Base-by-base conservation (phyloP, 2,888 invertebrate genomes). In the Antitype chi region DNA sequence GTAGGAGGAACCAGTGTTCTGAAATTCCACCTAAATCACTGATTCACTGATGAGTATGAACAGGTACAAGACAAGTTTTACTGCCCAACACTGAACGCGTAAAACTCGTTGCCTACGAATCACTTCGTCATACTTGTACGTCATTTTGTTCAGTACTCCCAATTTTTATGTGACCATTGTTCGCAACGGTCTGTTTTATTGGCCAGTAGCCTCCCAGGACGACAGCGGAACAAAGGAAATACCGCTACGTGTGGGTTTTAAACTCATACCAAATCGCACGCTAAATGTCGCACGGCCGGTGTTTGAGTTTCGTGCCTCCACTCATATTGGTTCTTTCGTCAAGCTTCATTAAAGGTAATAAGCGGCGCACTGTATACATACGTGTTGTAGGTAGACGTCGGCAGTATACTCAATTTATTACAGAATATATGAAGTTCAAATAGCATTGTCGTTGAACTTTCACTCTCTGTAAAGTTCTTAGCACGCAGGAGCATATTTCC, bases 101-200 rank as follows among this genome's bases (percentile, higher is more conserved):
- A 73, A 81, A 85, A 77, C n/a, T 85, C 72, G 62, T 84, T 83
- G 52, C 74, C 78, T 85, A 66, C 71, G 82, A 82, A 84, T 84
- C 86, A 84, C 77, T 84, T 84, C 83, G 83, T 85, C 86, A 84
- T 78, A 84, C 86, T 82, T 52, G 83, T 74, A 70, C 69, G 83
- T 85, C 78, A 84, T 84, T 84, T 84, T 84, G 83, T 74, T 85
- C 83, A 72, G 71, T 76, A 70, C 82, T 91, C 87, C 87, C 80
- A 91, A 90, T 90, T 91, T 94, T 93, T 93, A 93, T 92, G 91
- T 87, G 81, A 83, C 92, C 88, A 94, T 94, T 94, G 94, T 94
- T 94, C 85, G 86, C 88, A 89, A 89, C 89, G 86, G 86, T 85
- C 80, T 88, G 86, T 91, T 93, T 92, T 93, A 94, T 92, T 91